Conservation (phyloP, 2,797 vertebrate species). For the Halcyon leucocephala region DNA sequence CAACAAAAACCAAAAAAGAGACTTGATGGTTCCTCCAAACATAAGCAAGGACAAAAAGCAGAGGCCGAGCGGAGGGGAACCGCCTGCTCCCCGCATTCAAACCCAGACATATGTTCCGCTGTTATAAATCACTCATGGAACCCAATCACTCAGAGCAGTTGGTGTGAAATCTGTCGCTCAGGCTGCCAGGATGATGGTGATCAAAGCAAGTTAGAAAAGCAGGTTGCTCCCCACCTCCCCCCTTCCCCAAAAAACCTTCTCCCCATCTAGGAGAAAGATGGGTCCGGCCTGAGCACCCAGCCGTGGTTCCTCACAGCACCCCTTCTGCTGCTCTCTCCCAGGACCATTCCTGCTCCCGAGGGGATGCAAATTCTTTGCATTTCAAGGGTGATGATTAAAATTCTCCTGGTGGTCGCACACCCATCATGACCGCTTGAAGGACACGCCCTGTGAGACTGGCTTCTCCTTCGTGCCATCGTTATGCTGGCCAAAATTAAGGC, state of each 20-base stretch:
- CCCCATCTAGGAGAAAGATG: fast-evolving
- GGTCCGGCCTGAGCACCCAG: fast-evolving
- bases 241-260: neutral
- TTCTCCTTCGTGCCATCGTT: neutral
- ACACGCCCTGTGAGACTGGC: fast-evolving
- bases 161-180: neutral
- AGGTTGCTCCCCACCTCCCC: neutral
- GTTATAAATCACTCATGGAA: neutral
- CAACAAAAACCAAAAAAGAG: neutral
- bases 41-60: fast-evolving
- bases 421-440: neutral
- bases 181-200: neutral
- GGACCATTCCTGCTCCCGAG: neutral
- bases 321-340: too few relatives aligned
- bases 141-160: neutral
- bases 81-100: neutral
- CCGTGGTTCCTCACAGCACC: neutral
- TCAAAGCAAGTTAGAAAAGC: neutral
- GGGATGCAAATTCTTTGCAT: neutral
- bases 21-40: fast-evolving
- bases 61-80: neutral
- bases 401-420: neutral
- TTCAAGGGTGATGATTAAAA: neutral
- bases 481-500: neutral
- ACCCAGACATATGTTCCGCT: neutral